These are phyloP conservation scores for Drosophila aldrichi DNA, from an alignment of 2,888 invertebrate genomes.

Conservation along the genomic window DNA sequence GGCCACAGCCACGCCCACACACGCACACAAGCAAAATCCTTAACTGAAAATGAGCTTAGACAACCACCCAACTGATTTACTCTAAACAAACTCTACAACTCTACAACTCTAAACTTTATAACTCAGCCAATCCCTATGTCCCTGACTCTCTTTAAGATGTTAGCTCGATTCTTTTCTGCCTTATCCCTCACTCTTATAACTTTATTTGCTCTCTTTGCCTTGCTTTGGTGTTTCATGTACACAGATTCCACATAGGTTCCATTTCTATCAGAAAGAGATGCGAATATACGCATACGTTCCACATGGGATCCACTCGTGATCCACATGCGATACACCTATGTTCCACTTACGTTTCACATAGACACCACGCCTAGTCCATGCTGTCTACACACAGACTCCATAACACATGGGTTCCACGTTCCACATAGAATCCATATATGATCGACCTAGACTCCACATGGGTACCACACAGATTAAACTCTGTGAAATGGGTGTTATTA, in stretches of 20 bases:
- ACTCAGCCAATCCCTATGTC: neutral
- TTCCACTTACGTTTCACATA: neutral
- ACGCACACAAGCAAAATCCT: conserved; percentile 51
- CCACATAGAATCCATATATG: neutral
- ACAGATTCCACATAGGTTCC: conserved; percentile 8
- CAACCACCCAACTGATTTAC: conserved; percentile 33
- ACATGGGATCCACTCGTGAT: neutral
- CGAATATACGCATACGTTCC: neutral
- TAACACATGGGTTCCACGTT: conserved; percentile 2
- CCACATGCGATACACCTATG: too few relatives aligned
- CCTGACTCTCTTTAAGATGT: conserved; percentile 29
- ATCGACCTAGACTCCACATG: conserved; percentile 4
- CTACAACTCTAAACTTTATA: neutral
- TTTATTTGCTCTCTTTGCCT: conserved; percentile 12
- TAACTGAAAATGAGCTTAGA: conserved; percentile 64
- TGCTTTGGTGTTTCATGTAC: conserved; percentile 1
- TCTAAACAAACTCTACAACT: conserved; percentile 6
- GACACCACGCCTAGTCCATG: neutral
- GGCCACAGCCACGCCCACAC: conserved; percentile 13
- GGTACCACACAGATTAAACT: neutral
- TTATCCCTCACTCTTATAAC: neutral
- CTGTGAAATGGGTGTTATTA: neutral
- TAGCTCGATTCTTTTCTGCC: conserved; percentile 60
- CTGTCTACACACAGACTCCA: neutral
- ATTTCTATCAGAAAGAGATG: neutral